Conservation (phyloP, 35 echinoderm and acorn worm species). For the Diadema setosum region DNA sequence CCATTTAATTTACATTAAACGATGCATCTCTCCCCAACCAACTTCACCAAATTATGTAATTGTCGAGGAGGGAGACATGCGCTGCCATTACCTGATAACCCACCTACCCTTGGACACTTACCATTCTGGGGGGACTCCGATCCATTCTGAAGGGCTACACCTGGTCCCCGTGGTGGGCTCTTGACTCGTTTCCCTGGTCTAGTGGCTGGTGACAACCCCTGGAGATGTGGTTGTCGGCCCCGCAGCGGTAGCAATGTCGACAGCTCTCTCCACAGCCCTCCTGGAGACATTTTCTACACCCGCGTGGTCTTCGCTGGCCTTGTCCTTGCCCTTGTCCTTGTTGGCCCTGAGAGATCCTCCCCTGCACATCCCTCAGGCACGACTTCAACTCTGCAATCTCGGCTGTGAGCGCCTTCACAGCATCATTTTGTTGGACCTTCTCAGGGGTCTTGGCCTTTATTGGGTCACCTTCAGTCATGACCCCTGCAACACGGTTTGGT, state of each 20-base stretch:
- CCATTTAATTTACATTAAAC: slow-evolving; percentile 37
- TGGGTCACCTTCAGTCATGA: too few relatives aligned
- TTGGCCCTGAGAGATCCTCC: too few relatives aligned
- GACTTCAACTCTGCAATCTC: too few relatives aligned
- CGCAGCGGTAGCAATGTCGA: slow-evolving; percentile 59
- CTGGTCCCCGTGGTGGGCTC: slow-evolving; percentile 28
- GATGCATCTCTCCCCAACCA: slow-evolving; percentile 40
- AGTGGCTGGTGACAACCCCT: slow-evolving; percentile 21
- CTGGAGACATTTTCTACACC: background rate
- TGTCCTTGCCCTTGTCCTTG: too few relatives aligned
- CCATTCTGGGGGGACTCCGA: background rate
- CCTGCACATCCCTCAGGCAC: too few relatives aligned
- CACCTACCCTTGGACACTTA: too few relatives aligned
- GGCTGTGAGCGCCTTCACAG: too few relatives aligned
- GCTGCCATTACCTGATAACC: too few relatives aligned
- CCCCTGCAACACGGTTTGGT: too few relatives aligned
- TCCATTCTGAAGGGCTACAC: background rate
- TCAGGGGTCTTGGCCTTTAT: too few relatives aligned
- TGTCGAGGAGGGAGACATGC: background rate
- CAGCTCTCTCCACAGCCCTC: background rate
- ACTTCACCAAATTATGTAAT: background rate
- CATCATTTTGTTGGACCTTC: too few relatives aligned
- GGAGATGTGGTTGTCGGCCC: slow-evolving; percentile 49
- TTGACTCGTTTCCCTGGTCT: slow-evolving; percentile 40
- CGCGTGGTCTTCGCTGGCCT: background rate